These are phyloP conservation scores for Propsilocerus akamusi DNA, from an alignment of 1,140 invertebrate genomes.

Conservation along the genomic window DNA sequence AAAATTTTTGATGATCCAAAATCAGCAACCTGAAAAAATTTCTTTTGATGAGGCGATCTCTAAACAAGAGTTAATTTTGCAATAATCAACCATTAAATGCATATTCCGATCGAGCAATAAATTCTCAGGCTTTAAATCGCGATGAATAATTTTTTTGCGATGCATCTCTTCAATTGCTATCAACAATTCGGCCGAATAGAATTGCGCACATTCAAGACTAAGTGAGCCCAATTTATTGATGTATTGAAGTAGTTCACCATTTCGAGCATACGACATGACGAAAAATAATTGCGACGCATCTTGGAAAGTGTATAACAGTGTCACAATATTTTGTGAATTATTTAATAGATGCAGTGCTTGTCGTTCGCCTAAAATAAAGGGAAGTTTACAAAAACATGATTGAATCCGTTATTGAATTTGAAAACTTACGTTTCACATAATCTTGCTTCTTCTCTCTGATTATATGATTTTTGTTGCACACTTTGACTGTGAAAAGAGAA, in stretches of 20 bases:
- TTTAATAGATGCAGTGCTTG: constrained; percentile 25
- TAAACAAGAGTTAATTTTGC: no score
- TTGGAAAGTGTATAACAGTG: constrained; percentile 93
- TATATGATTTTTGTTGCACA: constrained; percentile 85
- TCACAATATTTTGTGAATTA: constrained; percentile 64
- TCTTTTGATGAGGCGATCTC: no score
- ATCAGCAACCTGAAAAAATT: constrained; percentile 91
- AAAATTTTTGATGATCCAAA: constrained; percentile 92
- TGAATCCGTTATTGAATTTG: constrained; percentile 62
- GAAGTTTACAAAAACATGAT: no score
- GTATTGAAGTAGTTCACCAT: constrained; percentile 82
- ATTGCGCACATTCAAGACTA: constrained; percentile 70
- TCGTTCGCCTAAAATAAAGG: no score
- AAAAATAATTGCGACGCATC: constrained; percentile 87
- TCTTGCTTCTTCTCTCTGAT: constrained; percentile 82
- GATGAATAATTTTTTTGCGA: constrained; percentile 76
- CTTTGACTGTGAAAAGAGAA: constrained; percentile 67
- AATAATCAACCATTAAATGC: no score
- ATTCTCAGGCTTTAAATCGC: constrained; percentile 82
- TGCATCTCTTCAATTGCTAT: constrained; percentile 86
- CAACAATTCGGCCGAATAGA: constrained; percentile 88
- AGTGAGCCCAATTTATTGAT: constrained; percentile 85
- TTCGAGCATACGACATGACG: constrained; percentile 86
- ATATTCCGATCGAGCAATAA: constrained; percentile 81
- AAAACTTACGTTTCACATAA: constrained; percentile 85